Base-by-base conservation (phyloP, 2,888 invertebrate genomes). In the Watsonalla cultraria region DNA sequence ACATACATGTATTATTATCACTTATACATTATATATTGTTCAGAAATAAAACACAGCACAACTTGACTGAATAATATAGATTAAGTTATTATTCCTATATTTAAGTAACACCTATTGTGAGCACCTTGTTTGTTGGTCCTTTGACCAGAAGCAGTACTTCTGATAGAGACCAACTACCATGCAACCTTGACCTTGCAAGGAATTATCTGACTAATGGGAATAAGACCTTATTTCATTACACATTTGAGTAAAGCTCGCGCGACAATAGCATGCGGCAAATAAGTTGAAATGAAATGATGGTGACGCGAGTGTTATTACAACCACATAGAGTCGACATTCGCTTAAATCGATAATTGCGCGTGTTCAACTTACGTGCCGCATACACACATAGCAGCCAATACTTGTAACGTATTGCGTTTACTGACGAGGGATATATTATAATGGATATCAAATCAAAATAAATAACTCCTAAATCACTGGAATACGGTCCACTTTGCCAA, bases 31-130 rank as follows among this genome's bases (percentile, higher is more conserved):
- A 68, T 68, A 71, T 61, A 79, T 77, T 76, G 78, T 78, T 80
- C 78, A 74, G 72, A 71, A 75, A 68, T 65, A 68, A 79, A 82
- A 75, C 84, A 85, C 84, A 86, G 85, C 86, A 74, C 82, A 73
- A 70, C 68, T 77, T 80, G 80, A 84, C 81, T 83, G 75, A 77
- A 77, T 46, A 50, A 49, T 49, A 33, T 46, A 46, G 59, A 67
- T 55, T 47, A 52, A 60, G 58, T 56, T 61, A 74, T 68, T 70
- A 62, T 67, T 65, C 60, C 60, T 61, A 65, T 9, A 37, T 63
- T 60, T 62, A 64, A 59, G 62, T 62, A 68, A 78, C 74, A 78
- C 73, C 11, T 70, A 65, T 64, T 57, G 64, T 73, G 72, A 74
- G 74, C 73, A 72, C 71, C 69, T n/a, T 56, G n/a, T 50, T 14